Conservation (phyloP, 2,797 vertebrate genomes). For the Graptemys geographica region DNA sequence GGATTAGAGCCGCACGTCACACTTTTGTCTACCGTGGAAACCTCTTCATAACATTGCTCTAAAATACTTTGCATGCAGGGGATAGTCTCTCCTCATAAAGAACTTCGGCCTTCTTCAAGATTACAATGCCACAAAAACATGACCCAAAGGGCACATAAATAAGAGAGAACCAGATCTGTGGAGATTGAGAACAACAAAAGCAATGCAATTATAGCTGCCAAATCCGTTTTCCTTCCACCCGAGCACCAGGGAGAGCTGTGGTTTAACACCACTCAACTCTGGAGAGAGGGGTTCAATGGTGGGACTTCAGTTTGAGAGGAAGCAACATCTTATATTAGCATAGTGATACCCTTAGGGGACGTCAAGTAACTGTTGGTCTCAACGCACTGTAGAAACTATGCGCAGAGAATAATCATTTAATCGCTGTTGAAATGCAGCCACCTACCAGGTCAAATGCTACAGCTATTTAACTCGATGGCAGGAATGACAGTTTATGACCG, state of each 20-base stretch:
- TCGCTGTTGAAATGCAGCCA: neutral
- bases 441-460: neutral
- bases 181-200: neutral
- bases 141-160: neutral
- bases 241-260: neutral
- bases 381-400: neutral
- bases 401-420: neutral
- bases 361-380: neutral
- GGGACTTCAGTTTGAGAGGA: neutral
- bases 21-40: neutral
- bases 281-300: neutral
- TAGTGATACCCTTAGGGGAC: constrained; percentile 1
- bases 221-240: neutral
- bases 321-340: neutral
- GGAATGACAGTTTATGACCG: neutral
- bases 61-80: constrained; percentile 60
- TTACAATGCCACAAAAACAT: neutral
- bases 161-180: neutral
- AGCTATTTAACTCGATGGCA: neutral
- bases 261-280: neutral
- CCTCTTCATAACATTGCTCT: neutral
- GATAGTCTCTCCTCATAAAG: constrained; percentile 39
- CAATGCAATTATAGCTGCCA: neutral
- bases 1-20: neutral
- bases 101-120: neutral